These are phyloP conservation scores for Tethya wilhelma DNA, from an alignment of 37 sponge, comb jelly and placozoan species.

Conservation along the genomic window DNA sequence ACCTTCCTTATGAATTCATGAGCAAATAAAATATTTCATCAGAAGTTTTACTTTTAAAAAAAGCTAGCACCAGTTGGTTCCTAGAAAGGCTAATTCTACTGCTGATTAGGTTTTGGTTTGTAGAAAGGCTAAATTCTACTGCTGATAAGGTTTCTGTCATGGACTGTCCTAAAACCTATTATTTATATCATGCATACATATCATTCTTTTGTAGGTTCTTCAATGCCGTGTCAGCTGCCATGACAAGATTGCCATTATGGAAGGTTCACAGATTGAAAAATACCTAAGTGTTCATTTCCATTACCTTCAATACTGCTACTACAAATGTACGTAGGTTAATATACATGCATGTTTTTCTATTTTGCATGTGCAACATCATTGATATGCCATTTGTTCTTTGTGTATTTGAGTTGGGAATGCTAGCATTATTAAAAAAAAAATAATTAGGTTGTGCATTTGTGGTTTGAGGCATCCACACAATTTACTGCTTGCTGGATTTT, in stretches of 20 bases:
- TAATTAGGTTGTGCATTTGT: too few relatives aligned
- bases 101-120: too few relatives aligned
- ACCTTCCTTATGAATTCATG: too few relatives aligned
- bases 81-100: too few relatives aligned
- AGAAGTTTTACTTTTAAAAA: too few relatives aligned
- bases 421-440: too few relatives aligned
- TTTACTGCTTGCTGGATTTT: too few relatives aligned
- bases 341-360: background rate
- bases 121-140: background rate
- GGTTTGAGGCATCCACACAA: too few relatives aligned
- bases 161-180: background rate
- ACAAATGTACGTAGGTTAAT: slow-evolving; percentile 38
- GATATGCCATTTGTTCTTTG: too few relatives aligned
- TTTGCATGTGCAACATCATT: background rate
- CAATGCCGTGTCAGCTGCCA: slow-evolving; percentile 50
- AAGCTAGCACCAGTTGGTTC: too few relatives aligned
- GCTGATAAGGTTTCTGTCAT: background rate
- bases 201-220: slow-evolving; percentile 21
- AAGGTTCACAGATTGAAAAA: background rate
- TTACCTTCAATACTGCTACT: slow-evolving; percentile 72
- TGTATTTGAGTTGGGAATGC: too few relatives aligned
- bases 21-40: too few relatives aligned
- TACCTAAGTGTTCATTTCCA: slow-evolving; percentile 48
- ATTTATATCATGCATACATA: background rate
- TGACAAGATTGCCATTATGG: slow-evolving; percentile 28